These are phyloP conservation scores for Elephantulus edwardii DNA, from an alignment of 2,113 vertebrate species.

Conservation along the genomic window DNA sequence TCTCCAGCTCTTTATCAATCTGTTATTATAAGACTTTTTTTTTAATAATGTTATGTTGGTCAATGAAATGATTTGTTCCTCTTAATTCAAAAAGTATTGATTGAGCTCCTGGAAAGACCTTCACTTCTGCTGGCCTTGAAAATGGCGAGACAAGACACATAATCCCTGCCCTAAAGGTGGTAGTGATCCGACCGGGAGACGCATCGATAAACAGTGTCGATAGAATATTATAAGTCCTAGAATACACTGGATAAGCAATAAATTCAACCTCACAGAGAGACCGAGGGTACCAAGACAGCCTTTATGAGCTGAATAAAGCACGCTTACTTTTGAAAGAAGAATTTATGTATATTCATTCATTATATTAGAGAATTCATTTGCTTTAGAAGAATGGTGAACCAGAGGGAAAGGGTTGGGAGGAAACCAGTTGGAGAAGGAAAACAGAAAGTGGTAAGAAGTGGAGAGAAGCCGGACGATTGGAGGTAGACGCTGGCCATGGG, in stretches of 20 bases:
- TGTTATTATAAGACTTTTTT: conserved; percentile 24
- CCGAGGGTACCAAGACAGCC: not conserved
- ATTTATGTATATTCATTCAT: too few species aligned
- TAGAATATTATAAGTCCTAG: not conserved
- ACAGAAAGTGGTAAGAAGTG: not conserved
- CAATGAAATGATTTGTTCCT: conserved; percentile 31
- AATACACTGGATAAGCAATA: not conserved
- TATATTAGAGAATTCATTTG: too few species aligned
- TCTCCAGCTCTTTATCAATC: not conserved
- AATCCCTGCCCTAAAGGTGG: not conserved
- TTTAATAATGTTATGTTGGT: not conserved
- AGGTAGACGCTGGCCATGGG: not conserved
- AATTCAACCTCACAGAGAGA: not conserved
- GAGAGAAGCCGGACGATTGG: not conserved
- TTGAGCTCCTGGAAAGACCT: not conserved
- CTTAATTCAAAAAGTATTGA: not conserved
- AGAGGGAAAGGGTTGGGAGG: not conserved
- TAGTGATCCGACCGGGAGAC: conserved; percentile 1
- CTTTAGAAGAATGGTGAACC: not conserved
- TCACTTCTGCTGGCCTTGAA: not conserved
- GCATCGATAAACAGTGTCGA: not conserved
- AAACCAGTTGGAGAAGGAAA: not conserved
- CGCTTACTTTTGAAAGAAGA: not conserved
- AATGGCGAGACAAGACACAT: not conserved
- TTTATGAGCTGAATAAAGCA: conserved; percentile 1